These are phyloP conservation scores for Notocelia uddmanniana DNA, from an alignment of 2,888 invertebrate genomes.

Conservation along the genomic window DNA sequence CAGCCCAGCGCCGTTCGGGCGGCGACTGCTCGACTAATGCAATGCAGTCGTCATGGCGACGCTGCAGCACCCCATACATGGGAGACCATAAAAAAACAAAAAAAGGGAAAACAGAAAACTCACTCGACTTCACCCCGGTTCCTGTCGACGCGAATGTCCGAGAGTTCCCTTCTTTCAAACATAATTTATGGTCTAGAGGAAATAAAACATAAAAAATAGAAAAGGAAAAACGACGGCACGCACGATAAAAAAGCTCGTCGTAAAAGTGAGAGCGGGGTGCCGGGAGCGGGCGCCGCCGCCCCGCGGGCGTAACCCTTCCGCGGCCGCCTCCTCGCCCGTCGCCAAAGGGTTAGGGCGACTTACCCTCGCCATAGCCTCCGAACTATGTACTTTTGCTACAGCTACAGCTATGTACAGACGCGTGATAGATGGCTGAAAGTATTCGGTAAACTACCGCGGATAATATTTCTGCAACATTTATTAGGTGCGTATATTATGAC, in stretches of 20 bases:
- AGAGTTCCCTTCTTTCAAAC: conserved; percentile 86
- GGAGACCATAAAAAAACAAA: conserved; percentile 81
- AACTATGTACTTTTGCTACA: conserved; percentile 57
- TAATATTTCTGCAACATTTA: conserved; percentile 17
- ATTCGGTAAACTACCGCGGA: conserved; percentile 27
- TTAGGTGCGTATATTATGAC: conserved; percentile 1
- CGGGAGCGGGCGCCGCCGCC: conserved; percentile 59
- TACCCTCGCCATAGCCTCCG: conserved; percentile 65
- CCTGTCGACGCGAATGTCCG: conserved; percentile 83
- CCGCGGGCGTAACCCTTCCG: conserved; percentile 82
- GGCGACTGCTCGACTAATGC: conserved; percentile 65
- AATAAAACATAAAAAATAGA: conserved; percentile 87
- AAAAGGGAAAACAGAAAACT: conserved; percentile 76
- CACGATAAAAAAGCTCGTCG: conserved; percentile 86
- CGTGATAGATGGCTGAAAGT: conserved; percentile 32
- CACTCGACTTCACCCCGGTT: conserved; percentile 80
- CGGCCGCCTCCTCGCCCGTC: conserved; percentile 70
- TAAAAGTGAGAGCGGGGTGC: conserved; percentile 77
- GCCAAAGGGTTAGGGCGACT: conserved; percentile 82
- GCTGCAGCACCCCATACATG: conserved; percentile 73
- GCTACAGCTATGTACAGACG: conserved; percentile 44
- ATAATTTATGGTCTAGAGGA: conserved; percentile 86
- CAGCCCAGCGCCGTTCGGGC: conserved; percentile 52
- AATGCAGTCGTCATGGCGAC: conserved; percentile 82
- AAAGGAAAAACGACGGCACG: conserved; percentile 86